Evolutionary conservation across 2,797 vertebrate species (phyloP).

Genomic region (Macrochelys suwanniensis): DNA sequence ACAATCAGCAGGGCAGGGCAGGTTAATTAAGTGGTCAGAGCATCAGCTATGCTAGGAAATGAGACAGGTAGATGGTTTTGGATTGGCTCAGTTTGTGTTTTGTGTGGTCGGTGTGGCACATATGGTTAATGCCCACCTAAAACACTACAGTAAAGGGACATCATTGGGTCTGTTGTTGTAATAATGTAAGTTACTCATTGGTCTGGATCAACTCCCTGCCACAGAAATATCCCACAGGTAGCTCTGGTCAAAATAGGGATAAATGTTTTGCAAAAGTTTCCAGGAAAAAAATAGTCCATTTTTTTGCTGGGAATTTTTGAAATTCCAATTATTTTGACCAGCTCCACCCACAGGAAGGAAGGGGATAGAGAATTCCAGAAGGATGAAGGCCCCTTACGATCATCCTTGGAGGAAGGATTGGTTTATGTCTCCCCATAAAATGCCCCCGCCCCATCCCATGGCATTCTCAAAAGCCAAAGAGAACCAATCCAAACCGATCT

Average conservation of each 20-base stretch:
- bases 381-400: neutral
- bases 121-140: constrained; percentile 39
- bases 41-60: constrained; percentile 11
- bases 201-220: neutral
- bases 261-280: constrained; percentile 45
- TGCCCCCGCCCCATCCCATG: neutral
- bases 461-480: neutral
- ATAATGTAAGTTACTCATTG: neutral
- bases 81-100: neutral
- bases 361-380: neutral
- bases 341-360: constrained; percentile 15
- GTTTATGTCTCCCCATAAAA: neutral
- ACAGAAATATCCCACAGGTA: neutral
- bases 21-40: neutral
- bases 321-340: constrained; percentile 16
- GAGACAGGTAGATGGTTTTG: neutral
- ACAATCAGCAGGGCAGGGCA: neutral
- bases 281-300: neutral
- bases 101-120: neutral
- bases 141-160: constrained; percentile 62
- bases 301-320: constrained; percentile 58
- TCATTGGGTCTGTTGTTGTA: neutral
- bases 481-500: neutral
- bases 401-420: neutral
- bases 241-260: constrained; percentile 49